Evolutionary conservation across 1,140 invertebrate species (phyloP).

Genomic region (Drosophila carrolli): DNA sequence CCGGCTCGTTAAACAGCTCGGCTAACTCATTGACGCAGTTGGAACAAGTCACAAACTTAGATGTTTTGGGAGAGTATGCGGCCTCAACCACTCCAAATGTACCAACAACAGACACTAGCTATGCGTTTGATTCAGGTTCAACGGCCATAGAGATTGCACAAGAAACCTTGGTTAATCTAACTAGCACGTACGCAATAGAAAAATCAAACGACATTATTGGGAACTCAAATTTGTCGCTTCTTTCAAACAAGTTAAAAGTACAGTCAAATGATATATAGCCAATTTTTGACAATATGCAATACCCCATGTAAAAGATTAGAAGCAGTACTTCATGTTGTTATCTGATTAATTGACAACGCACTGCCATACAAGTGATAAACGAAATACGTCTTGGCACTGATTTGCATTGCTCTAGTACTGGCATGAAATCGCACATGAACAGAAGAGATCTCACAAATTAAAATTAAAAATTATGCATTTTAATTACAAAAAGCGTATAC

Average conservation of each 20-base stretch:
- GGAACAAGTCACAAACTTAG: slow-evolving; percentile 28
- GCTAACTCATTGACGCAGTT: slow-evolving; percentile 46
- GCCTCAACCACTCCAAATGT: slow-evolving; percentile 41
- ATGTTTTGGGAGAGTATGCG: slow-evolving; percentile 31
- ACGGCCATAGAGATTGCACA: slow-evolving; percentile 5
- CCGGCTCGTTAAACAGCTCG: slow-evolving; percentile 18
- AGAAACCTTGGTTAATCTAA: slow-evolving; percentile 15
- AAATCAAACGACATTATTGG: slow-evolving; percentile 14
- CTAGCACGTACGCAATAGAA: slow-evolving; percentile 23
- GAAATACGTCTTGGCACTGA: slow-evolving; percentile 21
- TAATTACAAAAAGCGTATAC: slow-evolving; percentile 11
- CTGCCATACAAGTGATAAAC: slow-evolving; percentile 68
- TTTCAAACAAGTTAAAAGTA: slow-evolving; percentile 34
- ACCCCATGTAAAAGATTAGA: slow-evolving; percentile 34
- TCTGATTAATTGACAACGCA: slow-evolving; percentile 41
- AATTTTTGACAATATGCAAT: slow-evolving; percentile 35
- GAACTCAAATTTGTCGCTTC: slow-evolving; percentile 23
- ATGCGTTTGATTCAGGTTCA: slow-evolving; percentile 2
- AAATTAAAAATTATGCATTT: slow-evolving; percentile 19
- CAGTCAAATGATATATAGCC: slow-evolving; percentile 56
- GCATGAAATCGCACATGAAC: slow-evolving; percentile 15
- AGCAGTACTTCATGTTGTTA: slow-evolving; percentile 50
- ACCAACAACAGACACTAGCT: slow-evolving; percentile 4
- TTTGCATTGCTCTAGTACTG: slow-evolving; percentile 21
- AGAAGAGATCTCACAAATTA: slow-evolving; percentile 28